Percentiles rank a stretch among this genome's conserved stretches.
Conservation (phyloP, 2,113 vertebrate genomes). For the Arizona elegans region DNA sequence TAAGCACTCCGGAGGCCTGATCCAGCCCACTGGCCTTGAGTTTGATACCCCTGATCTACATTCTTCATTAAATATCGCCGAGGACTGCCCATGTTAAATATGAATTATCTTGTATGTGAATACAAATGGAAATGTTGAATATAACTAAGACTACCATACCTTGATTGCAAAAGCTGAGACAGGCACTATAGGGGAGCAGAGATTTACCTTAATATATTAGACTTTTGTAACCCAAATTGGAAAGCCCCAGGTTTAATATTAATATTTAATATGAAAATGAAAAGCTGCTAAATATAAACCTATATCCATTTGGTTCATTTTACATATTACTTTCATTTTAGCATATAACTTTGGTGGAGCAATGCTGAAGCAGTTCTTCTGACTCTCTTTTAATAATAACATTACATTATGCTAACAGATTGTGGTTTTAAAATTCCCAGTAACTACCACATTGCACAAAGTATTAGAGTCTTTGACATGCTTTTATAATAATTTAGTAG, state of each 20-base stretch:
- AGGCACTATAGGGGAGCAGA: background rate
- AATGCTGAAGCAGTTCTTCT: background rate
- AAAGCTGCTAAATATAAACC: background rate
- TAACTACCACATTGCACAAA: background rate
- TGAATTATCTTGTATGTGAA: background rate
- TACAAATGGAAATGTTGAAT: background rate
- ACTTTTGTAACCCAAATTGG: background rate
- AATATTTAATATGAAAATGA: background rate
- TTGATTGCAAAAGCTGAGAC: background rate
- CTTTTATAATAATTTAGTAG: background rate
- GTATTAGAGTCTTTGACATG: background rate
- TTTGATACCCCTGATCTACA: too few species aligned
- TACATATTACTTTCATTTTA: background rate
- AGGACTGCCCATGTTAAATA: background rate
- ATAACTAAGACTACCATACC: background rate
- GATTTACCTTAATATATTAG: background rate
- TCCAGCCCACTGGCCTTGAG: too few species aligned
- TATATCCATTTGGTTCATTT: background rate
- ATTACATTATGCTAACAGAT: background rate
- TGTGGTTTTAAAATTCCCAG: background rate
- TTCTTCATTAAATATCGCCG: background rate
- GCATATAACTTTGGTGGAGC: background rate
- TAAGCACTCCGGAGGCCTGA: too few species aligned
- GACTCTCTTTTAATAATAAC: background rate
- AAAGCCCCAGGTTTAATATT: background rate